Evolutionary conservation across 1,140 invertebrate species (phyloP).

Genomic region (Trichoplusia ni): DNA sequence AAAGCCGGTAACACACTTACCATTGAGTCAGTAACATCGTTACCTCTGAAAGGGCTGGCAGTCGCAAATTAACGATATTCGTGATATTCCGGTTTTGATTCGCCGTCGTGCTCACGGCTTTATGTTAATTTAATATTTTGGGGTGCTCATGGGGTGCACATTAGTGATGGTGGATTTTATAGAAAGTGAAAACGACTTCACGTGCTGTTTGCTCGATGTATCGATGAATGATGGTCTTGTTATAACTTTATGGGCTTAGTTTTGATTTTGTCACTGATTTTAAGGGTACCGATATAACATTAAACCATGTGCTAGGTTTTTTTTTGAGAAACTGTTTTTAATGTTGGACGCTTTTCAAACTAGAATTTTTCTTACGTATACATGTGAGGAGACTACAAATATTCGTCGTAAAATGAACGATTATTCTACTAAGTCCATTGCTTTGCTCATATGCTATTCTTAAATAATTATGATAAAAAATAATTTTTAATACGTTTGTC

Average conservation of each 20-base stretch:
- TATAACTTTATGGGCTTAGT: not conserved
- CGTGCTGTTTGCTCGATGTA: conserved; percentile 8
- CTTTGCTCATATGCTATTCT: no score
- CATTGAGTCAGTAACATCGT: conserved; percentile 51
- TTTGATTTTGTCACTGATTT: not conserved
- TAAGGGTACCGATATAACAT: not conserved
- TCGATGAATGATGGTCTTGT: no score
- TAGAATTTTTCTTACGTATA: no score
- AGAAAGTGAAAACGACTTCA: conserved; percentile 21
- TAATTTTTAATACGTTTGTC: no score
- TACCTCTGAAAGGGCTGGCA: conserved; percentile 36
- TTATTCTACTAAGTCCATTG: no score
- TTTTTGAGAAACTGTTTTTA: no score
- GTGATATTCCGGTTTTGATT: conserved; percentile 67
- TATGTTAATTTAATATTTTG: conserved; percentile 71
- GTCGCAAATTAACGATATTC: conserved; percentile 66
- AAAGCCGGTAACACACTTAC: conserved; percentile 54
- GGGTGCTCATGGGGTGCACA: conserved; percentile 32
- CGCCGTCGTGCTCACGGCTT: conserved; percentile 43
- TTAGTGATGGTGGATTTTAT: conserved; percentile 14
- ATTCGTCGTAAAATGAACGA: no score
- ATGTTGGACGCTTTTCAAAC: no score
- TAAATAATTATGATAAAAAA: no score
- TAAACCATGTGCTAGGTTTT: no score
- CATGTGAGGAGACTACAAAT: no score